Evolutionary conservation across 2,888 invertebrate genomes (phyloP).

Genomic region (Apeira syringaria): DNA sequence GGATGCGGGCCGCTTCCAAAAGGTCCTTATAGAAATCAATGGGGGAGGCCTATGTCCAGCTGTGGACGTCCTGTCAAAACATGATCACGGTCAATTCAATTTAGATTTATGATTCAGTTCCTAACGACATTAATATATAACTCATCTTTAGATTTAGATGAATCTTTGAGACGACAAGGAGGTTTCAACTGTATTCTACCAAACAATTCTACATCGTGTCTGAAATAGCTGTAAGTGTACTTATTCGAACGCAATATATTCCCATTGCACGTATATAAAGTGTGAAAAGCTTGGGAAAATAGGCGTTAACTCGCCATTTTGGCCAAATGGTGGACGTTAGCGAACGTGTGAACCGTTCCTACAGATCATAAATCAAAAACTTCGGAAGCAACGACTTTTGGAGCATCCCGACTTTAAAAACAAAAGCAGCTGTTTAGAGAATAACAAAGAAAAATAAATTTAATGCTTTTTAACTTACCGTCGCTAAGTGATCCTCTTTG

Average conservation of each 20-base stretch:
- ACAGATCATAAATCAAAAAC: slow-evolving; percentile 55
- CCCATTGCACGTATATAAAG: slow-evolving; percentile 33
- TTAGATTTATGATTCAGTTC: slow-evolving; percentile 60
- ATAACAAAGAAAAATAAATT: slow-evolving; percentile 42
- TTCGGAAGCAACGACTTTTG: slow-evolving; percentile 49
- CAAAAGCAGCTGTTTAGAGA: slow-evolving; percentile 48
- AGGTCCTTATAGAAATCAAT: no score
- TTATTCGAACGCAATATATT: slow-evolving; percentile 25
- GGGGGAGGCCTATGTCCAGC: no score
- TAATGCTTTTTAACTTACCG: slow-evolving; percentile 37
- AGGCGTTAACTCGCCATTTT: slow-evolving; percentile 50
- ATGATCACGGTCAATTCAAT: slow-evolving; percentile 42
- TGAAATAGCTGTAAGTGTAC: slow-evolving; percentile 20
- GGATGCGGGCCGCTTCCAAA: no score
- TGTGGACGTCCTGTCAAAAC: no score
- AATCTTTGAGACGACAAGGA: slow-evolving; percentile 13
- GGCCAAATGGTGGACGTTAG: slow-evolving; percentile 49
- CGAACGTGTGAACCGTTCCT: slow-evolving; percentile 45
- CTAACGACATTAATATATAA: slow-evolving; percentile 43
- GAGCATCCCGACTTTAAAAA: slow-evolving; percentile 46
- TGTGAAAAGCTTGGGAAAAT: slow-evolving; percentile 29
- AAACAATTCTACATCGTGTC: slow-evolving; percentile 6
- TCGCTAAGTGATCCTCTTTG: slow-evolving; percentile 19
- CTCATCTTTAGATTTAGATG: slow-evolving; percentile 15
- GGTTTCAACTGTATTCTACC: slow-evolving; percentile 6